A percentile compares a stretch with the other conserved stretches of the same genome.
Conservation (phyloP, 2,113 vertebrate species). For the Bothrops jararaca region DNA sequence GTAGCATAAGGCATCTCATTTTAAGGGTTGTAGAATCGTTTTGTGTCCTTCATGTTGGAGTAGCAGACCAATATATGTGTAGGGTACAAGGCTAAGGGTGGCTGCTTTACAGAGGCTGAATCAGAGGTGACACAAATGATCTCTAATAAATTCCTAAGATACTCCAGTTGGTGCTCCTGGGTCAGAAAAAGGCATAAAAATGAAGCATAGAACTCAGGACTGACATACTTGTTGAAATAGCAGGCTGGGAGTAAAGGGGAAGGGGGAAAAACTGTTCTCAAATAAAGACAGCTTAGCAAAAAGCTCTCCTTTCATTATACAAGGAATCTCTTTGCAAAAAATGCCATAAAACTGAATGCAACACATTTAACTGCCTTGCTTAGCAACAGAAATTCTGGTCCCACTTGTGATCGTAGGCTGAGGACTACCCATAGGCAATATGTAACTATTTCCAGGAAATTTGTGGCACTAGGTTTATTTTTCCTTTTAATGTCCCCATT, state of each 20-base stretch:
- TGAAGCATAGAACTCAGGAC: not conserved
- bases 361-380: not conserved
- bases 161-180: not conserved
- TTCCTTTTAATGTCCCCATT: not conserved
- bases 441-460: not conserved
- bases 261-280: not conserved
- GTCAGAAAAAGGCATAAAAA: not conserved
- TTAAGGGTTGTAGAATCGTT: slow-evolving; percentile 13
- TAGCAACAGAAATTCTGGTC: not conserved
- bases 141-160: not conserved
- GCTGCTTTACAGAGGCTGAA: not conserved
- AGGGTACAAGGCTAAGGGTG: not conserved
- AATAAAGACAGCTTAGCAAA: not conserved
- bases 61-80: not conserved
- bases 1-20: slow-evolving; percentile 6
- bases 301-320: not conserved
- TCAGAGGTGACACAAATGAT: not conserved
- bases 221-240: not conserved
- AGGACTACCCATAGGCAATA: not conserved
- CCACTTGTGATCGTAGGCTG: not conserved
- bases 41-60: not conserved
- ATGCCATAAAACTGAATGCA: not conserved
- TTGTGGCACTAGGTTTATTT: not conserved
- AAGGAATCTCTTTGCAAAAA: not conserved
- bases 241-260: not conserved